Percentiles rank a stretch among this genome's conserved stretches.
These are phyloP conservation scores for Luperina nickerlii DNA, from an alignment of 2,888 invertebrate species.

Conservation along the genomic window DNA sequence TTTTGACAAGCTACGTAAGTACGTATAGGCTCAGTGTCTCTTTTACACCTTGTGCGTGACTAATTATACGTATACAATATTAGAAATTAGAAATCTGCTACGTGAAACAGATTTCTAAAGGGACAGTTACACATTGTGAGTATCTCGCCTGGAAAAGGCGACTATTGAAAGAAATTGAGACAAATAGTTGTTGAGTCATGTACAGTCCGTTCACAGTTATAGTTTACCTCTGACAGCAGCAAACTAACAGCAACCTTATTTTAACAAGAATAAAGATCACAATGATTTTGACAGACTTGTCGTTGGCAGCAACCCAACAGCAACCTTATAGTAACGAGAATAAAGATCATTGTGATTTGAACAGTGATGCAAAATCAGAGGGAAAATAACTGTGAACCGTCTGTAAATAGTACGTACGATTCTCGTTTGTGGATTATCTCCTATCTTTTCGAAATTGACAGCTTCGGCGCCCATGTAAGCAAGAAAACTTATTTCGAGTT, in stretches of 20 bases:
- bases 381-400: background rate
- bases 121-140: background rate
- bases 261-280: background rate
- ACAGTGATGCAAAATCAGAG: background rate
- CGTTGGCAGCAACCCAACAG: background rate
- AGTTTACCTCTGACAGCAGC: background rate
- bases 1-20: conserved; percentile 70
- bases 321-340: background rate
- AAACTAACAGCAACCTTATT: background rate
- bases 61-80: conserved; percentile 33
- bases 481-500: conserved; percentile 1
- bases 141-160: background rate
- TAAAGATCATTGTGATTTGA: background rate
- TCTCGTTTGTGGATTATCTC: background rate
- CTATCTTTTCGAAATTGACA: background rate
- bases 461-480: too few species aligned
- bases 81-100: conserved; percentile 30
- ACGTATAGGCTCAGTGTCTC: conserved; percentile 30
- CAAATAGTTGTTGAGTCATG: background rate
- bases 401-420: background rate
- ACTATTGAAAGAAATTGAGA: background rate
- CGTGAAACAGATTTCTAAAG: conserved; percentile 18
- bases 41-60: conserved; percentile 32
- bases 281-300: background rate
- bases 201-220: background rate